A percentile compares a stretch with the other conserved stretches of the same genome.
phyloP scores from a whole-genome alignment of 2,797 vertebrate species.

The Lithobates sylvaticus region DNA sequence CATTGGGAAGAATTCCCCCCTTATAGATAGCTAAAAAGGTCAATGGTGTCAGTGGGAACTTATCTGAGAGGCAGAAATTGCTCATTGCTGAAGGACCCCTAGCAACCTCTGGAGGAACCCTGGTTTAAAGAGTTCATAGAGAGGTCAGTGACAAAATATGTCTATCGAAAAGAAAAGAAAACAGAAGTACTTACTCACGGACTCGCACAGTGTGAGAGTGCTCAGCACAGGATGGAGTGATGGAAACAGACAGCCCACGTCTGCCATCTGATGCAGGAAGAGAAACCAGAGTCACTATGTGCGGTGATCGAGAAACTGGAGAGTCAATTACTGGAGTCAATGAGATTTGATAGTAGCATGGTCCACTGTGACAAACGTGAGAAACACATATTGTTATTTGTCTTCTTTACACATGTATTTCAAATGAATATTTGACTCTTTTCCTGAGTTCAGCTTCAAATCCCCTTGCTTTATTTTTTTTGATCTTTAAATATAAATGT shows the following conservation, averaged over 20 bases:
- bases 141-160: neutral
- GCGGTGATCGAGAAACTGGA: conserved; percentile 88
- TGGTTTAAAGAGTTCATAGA: neutral
- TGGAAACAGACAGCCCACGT: conserved; percentile 91
- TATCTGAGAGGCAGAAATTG: too few relatives aligned
- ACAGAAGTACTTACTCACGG: conserved; percentile 84
- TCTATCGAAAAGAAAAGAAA: neutral
- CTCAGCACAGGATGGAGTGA: conserved; percentile 86
- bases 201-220: conserved; percentile 88
- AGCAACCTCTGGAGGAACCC: too few relatives aligned
- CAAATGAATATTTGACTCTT: too few relatives aligned
- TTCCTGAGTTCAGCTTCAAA: too few relatives aligned
- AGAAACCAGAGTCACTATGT: conserved; percentile 95
- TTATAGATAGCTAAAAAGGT: too few relatives aligned
- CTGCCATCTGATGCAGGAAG: conserved; percentile 92
- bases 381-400: neutral
- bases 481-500: too few relatives aligned
- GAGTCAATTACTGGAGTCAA: conserved; percentile 90
- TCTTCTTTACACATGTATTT: too few relatives aligned
- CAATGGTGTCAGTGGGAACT: too few relatives aligned
- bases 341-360: conserved; percentile 94
- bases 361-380: conserved; percentile 77
- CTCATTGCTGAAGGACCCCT: too few relatives aligned
- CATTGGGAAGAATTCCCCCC: too few relatives aligned
- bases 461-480: too few relatives aligned